Base-by-base conservation (phyloP, 2,797 vertebrate species). In the Coreius guichenoti region DNA sequence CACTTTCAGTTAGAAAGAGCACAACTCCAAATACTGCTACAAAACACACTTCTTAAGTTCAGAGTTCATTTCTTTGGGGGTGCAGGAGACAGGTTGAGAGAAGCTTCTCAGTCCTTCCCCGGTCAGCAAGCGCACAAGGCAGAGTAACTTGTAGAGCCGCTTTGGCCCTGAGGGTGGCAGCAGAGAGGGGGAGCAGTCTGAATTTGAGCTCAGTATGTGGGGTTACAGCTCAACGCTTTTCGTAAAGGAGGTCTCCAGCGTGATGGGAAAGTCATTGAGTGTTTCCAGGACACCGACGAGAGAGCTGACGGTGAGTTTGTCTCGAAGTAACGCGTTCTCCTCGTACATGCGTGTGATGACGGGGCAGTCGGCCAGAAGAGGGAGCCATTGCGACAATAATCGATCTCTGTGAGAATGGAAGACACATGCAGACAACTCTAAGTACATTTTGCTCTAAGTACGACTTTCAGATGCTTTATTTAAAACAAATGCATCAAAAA, bases 211-310 rank as follows among this genome's bases (percentile, higher is more conserved):
- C 43, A 36, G 33, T 3, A 23, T 67, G 26, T 13, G 11, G 19
- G 91, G 92, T 95, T 97, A 99, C 92, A 99, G 96, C 63, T 98
- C 96, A 56, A 99, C 96, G 81, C 98, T 98, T 95, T 99, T 99
- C 81, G 98, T 94, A 69, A 99, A 96, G 0, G 98, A 97, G 2
- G 96, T 95, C 93, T 99, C 98, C 81, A 99, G 93, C 80, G 97
- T 91, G 80, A 99, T 94, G 93, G 94, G 94, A 93, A 99, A 99
- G 82, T 98, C 98, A n/a, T 97, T 95, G 76, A 99, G 90, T 0
- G 97, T 97, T 93, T 97, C 97, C 21, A 99, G 93, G 82, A 99
- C 95, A 67, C 96, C 94, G 83, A 96, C 96, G 13, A 99, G 96
- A 69, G 97, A 95, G 93, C 94, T 96, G 51, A 98, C 95, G 0